Evolutionary conservation across 1,140 invertebrate species (phyloP).

Genomic region (Tachypleus tridentatus): DNA sequence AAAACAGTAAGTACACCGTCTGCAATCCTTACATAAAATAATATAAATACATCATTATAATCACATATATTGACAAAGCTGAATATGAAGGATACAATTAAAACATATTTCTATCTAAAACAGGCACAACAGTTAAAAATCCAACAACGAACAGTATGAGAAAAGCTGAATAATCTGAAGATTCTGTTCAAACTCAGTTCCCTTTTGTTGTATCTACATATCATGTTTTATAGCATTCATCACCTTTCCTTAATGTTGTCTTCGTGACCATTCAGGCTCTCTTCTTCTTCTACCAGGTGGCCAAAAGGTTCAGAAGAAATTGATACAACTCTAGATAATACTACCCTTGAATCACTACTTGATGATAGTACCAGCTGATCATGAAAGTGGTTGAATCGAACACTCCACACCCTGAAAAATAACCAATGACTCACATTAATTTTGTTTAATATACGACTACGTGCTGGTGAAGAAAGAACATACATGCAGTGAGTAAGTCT

Average conservation of each 20-base stretch:
- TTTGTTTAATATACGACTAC: conserved; percentile 5
- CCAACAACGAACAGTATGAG: no score
- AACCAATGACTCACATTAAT: conserved; percentile 15
- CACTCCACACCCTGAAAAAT: conserved; percentile 67
- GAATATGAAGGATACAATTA: no score
- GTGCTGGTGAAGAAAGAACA: conserved; percentile 17
- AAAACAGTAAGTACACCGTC: no score
- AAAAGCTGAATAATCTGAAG: no score
- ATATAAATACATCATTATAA: no score
- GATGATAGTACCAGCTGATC: conserved; percentile 91
- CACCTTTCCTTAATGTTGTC: not conserved
- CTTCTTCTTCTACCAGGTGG: conserved; percentile 41
- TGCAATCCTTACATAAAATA: no score
- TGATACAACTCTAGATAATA: conserved; percentile 70
- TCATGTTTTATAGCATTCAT: not conserved
- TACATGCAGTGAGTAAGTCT: no score
- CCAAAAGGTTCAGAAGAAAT: conserved; percentile 70
- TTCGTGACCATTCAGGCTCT: conserved; percentile 22
- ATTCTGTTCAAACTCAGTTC: no score
- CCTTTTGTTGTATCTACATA: no score
- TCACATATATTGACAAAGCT: no score
- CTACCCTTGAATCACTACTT: conserved; percentile 84
- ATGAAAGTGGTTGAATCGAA: conserved; percentile 89
- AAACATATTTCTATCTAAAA: no score
- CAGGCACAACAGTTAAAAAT: no score